Evolutionary conservation across 2,113 vertebrate species (phyloP), one percentile per base, ranked within the genome.

Genomic region (Larimichthys crocea): DNA sequence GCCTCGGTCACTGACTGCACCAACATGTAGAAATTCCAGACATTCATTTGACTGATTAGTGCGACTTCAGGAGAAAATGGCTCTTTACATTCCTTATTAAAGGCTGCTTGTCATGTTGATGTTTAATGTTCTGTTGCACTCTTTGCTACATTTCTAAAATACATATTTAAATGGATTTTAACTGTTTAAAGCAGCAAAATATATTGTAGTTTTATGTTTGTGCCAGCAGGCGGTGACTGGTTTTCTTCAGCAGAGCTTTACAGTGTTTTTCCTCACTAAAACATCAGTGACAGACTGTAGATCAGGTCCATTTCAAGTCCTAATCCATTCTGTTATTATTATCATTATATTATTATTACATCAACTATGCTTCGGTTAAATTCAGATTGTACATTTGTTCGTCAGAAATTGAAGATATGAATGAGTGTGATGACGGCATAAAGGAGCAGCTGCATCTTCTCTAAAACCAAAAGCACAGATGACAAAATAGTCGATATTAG

Each of bases 211-310:
- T 70, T 52, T 17, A 26, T 10, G 3, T 57, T 59, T 55, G 5
- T 3, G 63, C 80, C 79, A 81, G 85, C 83, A 83, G 80, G 67
- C 50, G 83, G 80, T 17, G 16, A 52, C 29, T 52, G 29, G 49
- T 15, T 68, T 61, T 71, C 2, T 24, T 29, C 5, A 63, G 31
- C 44, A 64, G 48, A 48, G n/a, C 5, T 83, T 9, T 29, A 29
- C 42, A 22, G 6, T 26, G n/a, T 65, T 62, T 40, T 40, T 14
- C 19, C 5, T 44, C 60, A 62, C 19, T 35, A n/a, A 62, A 62
- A 63, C 35, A 10, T 22, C 5, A 10, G 4, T 24, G 20, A 40
- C 2, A 2, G 35, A 40, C 8, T 40, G 35, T 40, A 40, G 35
- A 40, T 40, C 35, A 26, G 22, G 60, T 48, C 15, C 16, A 29